Percentiles rank a stretch among this genome's conserved stretches.
phyloP scores from a whole-genome alignment of 2,797 vertebrate species.

The Pterois miles region DNA sequence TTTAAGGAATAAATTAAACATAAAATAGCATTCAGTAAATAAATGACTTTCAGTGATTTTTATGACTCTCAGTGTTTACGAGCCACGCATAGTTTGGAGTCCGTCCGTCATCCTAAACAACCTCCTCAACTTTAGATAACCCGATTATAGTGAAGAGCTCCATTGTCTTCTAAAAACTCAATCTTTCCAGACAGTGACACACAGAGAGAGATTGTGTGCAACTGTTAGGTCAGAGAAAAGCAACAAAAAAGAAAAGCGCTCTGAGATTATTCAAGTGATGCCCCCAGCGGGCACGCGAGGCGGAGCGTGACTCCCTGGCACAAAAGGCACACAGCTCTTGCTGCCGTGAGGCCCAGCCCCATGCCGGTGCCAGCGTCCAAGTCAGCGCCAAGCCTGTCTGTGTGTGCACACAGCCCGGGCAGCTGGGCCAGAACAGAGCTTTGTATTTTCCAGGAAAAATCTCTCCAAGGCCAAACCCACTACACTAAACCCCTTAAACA shows the following conservation, averaged over 20 bases:
- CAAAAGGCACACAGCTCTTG: conserved; percentile 60
- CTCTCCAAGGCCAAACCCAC: conserved; percentile 54
- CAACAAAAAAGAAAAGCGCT: conserved; percentile 34
- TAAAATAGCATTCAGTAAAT: conserved; percentile 6
- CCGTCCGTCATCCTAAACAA: conserved; percentile 52
- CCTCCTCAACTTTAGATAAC: conserved; percentile 65
- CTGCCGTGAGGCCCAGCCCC: conserved; percentile 57
- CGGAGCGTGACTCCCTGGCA: conserved; percentile 76
- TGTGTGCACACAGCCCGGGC: conserved; percentile 45
- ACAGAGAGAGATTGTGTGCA: conserved; percentile 70
- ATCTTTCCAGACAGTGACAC: conserved; percentile 61
- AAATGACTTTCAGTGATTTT: conserved; percentile 8
- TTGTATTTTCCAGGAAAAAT: conserved; percentile 69
- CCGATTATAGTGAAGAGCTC: conserved; percentile 58
- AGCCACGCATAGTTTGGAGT: conserved; percentile 59
- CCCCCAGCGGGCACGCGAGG: conserved; percentile 65
- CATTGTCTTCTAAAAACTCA: conserved; percentile 65
- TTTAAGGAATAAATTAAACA: conserved; percentile 8
- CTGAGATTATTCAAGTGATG: conserved; percentile 60
- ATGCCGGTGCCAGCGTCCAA: conserved; percentile 59
- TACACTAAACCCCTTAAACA: conserved; percentile 75
- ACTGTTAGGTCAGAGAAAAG: conserved; percentile 50
- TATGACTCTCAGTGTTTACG: conserved; percentile 27
- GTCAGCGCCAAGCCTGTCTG: conserved; percentile 60
- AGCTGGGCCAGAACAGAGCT: conserved; percentile 63